A percentile compares a stretch with the other conserved stretches of the same genome.
Conservation (phyloP, 2,888 invertebrate species). For the Chrysolina americana region DNA sequence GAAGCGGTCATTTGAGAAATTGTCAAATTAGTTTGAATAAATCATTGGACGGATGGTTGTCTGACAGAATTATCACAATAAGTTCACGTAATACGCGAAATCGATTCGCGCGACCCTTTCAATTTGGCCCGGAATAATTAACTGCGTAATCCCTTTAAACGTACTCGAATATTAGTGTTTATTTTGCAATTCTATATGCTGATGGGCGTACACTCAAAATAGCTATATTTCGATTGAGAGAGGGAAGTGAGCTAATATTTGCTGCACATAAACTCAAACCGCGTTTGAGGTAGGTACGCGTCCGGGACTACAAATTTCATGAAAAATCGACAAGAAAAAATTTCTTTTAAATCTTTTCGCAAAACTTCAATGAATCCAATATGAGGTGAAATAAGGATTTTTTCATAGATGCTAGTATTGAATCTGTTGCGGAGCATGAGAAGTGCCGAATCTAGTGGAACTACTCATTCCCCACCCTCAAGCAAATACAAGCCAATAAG, state of each 20-base stretch:
- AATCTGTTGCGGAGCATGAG: too few relatives aligned
- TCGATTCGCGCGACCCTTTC: constrained; percentile 47
- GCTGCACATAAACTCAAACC: constrained; percentile 11
- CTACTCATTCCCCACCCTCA: too few relatives aligned
- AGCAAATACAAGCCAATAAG: too few relatives aligned
- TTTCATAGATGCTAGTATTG: too few relatives aligned
- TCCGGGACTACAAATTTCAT: background rate
- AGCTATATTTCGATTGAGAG: constrained; percentile 1
- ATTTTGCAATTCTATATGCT: constrained; percentile 54
- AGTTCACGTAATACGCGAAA: constrained; percentile 22
- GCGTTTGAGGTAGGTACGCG: background rate
- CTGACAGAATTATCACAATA: constrained; percentile 44
- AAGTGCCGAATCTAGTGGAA: too few relatives aligned
- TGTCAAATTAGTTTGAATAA: background rate
- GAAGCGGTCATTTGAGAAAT: background rate
- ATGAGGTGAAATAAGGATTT: too few relatives aligned
- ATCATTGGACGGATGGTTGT: constrained; percentile 35
- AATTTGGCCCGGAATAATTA: constrained; percentile 58
- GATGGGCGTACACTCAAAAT: constrained; percentile 8
- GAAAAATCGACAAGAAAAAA: background rate
- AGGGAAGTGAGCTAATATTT: constrained; percentile 1
- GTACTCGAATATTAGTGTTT: constrained; percentile 58
- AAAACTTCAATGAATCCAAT: too few relatives aligned
- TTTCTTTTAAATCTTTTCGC: too few relatives aligned
- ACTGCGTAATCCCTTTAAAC: constrained; percentile 59